Evolutionary conservation across 1,140 invertebrate species (phyloP).

Genomic region (Sycobia sp.): DNA sequence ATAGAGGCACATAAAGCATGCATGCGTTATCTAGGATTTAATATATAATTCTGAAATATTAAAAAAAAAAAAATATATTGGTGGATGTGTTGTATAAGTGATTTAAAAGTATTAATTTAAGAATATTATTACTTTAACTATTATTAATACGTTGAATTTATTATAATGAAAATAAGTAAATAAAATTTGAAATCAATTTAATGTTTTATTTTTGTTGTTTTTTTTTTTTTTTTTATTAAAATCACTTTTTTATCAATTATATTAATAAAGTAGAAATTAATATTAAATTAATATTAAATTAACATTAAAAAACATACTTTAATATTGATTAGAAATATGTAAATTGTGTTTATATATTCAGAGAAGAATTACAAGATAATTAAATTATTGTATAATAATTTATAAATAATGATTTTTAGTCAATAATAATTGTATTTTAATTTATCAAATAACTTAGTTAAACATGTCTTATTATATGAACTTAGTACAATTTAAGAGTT

Average conservation of each 20-base stretch:
- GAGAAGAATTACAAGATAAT: too few relatives aligned
- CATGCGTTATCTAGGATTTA: slow-evolving; percentile 94
- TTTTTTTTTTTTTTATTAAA: neutral
- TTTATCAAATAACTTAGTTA: slow-evolving; percentile 25
- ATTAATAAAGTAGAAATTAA: too few relatives aligned
- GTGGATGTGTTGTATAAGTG: too few relatives aligned
- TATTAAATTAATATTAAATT: too few relatives aligned
- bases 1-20: slow-evolving; percentile 97
- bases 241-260: too few relatives aligned
- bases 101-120: slow-evolving; percentile 27
- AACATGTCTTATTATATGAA: slow-evolving; percentile 15
- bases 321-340: too few relatives aligned
- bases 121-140: neutral
- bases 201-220: neutral
- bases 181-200: too few relatives aligned
- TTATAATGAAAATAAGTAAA: neutral
- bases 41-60: slow-evolving; percentile 69
- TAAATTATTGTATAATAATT: too few relatives aligned
- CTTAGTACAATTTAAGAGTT: slow-evolving; percentile 37
- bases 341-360: too few relatives aligned
- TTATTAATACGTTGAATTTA: neutral
- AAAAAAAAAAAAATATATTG: too few relatives aligned
- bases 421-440: neutral
- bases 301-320: too few relatives aligned
- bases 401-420: too few relatives aligned